Percentiles rank a stretch among this genome's conserved stretches.
Evolutionary conservation across 2,888 invertebrate species (phyloP).

Genomic region (Dorcus hopei): DNA sequence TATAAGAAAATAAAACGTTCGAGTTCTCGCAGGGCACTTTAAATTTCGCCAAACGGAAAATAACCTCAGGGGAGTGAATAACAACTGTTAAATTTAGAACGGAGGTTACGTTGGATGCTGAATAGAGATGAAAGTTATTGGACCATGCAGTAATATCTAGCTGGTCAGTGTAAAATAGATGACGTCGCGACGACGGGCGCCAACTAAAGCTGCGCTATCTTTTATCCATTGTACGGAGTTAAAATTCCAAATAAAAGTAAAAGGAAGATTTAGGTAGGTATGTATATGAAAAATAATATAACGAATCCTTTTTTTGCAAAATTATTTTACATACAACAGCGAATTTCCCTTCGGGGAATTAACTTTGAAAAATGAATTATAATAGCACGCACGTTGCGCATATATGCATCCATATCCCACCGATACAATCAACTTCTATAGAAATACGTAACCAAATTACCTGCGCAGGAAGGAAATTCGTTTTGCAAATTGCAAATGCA

Average conservation of each 20-base stretch:
- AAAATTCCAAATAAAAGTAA: background rate
- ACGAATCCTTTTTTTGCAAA: no score
- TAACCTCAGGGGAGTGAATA: no score
- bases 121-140: conserved; percentile 29
- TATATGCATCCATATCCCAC: conserved; percentile 6
- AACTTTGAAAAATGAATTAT: background rate
- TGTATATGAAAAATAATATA: no score
- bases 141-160: conserved; percentile 32
- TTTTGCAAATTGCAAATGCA: conserved; percentile 7
- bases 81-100: conserved; percentile 14
- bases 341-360: no score
- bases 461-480: conserved; percentile 10
- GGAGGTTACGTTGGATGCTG: conserved; percentile 22
- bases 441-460: conserved; percentile 13
- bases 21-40: no score
- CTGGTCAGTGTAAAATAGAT: conserved; percentile 37
- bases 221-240: conserved; percentile 21
- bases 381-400: conserved; percentile 1
- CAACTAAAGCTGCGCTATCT: conserved; percentile 25
- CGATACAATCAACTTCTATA: conserved; percentile 11
- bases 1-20: no score
- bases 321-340: no score
- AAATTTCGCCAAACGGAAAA: no score
- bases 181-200: conserved; percentile 38
- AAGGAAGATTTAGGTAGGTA: no score